phyloP scores from a whole-genome alignment of 2,113 vertebrate species.

The Caloenas nicobarica region DNA sequence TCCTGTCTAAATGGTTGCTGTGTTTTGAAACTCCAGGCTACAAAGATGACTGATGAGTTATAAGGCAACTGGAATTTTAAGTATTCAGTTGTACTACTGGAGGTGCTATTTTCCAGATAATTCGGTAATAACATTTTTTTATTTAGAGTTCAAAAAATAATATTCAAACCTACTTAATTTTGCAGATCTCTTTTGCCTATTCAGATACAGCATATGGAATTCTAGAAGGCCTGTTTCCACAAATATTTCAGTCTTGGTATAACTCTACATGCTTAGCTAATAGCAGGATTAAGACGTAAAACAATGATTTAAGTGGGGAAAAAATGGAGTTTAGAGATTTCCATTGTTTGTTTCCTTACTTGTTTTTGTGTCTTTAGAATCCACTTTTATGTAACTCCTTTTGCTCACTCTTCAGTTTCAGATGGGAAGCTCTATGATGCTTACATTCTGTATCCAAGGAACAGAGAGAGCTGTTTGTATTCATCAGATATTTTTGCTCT shows the following conservation, averaged over 20 bases:
- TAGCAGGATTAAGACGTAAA: neutral
- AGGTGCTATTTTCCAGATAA: neutral
- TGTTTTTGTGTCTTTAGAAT: neutral
- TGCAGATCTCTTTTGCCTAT: neutral
- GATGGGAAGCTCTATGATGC: constrained; percentile 92
- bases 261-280: neutral
- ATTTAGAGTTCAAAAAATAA: neutral
- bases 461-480: constrained; percentile 44
- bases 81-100: neutral
- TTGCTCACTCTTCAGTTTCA: constrained; percentile 70
- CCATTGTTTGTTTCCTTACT: neutral
- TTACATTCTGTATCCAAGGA: constrained; percentile 86
- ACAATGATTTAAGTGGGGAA: neutral
- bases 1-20: neutral
- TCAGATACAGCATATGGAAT: neutral
- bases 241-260: neutral
- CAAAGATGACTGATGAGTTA: neutral
- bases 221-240: neutral
- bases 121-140: neutral
- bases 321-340: neutral
- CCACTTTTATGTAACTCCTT: neutral
- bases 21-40: neutral
- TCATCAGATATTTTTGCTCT: constrained; percentile 80
- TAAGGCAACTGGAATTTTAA: neutral
- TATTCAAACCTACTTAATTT: neutral